Evolutionary conservation across 2,797 vertebrate species (phyloP), one percentile per base, ranked within the genome.

Genomic region (Gymnopithys bicolor): DNA sequence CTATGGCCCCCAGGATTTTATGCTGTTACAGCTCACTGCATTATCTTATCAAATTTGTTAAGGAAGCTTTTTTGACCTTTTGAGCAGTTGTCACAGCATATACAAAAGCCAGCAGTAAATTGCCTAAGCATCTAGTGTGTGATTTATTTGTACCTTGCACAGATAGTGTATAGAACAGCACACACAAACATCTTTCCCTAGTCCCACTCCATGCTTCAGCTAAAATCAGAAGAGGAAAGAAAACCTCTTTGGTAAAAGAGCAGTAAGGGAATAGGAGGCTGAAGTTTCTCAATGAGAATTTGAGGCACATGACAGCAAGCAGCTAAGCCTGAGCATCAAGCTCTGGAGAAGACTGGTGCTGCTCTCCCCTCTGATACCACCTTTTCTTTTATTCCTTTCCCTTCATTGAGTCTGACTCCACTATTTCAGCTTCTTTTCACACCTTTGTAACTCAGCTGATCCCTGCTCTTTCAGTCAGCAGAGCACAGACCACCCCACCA

Each of bases 21-120:
- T 55, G 62, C 63, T 83, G 95, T 95, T 93, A 97, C 62, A 97
- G 95, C 93, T 96, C 96, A 97, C 95, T 92, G 95, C 88, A 86
- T 91, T 88, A 73, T 89, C 95, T 97, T 96, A 96, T 93, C 92
- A 94, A 95, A 97, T 92, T 79, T 89, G 95, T 93, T 91, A 97
- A 96, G 92, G 92, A 96, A 96, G 95, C 86, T 87, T 96, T 95
- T 87, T 89, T 95, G 96, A 97, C 97, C 95, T 95, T 97, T 93
- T 43, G 49, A 95, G 51, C 87, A 95, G 83, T 70, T 91, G 79
- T 60, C 79, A 90, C 17, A 46, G 75, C 76, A 74, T 67, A 87
- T 21, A 93, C 86, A 87, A 90, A 95, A 96, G 89, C 53, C 0
- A 0, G 60, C 78, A 91, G 46, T 51, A 87, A 92, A 95, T 70